phyloP scores from a whole-genome alignment of 2,888 invertebrate genomes.

The Plebejus argus region DNA sequence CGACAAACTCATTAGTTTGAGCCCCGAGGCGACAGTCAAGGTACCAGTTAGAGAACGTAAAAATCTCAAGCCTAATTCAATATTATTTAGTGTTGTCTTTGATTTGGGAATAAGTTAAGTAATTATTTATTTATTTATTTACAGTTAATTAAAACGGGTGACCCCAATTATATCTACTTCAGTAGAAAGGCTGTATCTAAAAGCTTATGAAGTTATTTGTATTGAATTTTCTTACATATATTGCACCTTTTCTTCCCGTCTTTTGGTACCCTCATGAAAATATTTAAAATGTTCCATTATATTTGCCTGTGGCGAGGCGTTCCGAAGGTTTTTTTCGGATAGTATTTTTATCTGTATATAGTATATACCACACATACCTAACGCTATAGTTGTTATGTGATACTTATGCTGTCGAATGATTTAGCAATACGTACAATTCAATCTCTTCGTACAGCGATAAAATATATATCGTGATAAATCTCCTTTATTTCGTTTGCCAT shows the following conservation, averaged over 20 bases:
- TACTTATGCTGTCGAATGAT: neutral
- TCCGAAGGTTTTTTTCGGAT: no score
- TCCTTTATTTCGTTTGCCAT: neutral
- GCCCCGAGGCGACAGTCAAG: neutral
- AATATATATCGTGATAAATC: neutral
- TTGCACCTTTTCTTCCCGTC: no score
- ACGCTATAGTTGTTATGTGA: no score
- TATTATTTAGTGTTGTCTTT: slow-evolving; percentile 2
- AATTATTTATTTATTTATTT: neutral
- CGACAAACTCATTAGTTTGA: slow-evolving; percentile 24
- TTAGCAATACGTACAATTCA: neutral
- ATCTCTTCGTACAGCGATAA: neutral
- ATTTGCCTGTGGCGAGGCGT: no score
- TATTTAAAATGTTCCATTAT: neutral
- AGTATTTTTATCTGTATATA: no score
- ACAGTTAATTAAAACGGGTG: no score
- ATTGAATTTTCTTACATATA: neutral
- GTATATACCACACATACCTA: no score
- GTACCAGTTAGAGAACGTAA: neutral
- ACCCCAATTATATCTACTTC: no score
- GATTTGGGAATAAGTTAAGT: neutral
- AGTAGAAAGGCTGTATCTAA: neutral
- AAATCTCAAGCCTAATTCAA: neutral
- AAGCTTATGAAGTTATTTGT: no score
- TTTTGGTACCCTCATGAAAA: neutral